These are phyloP conservation scores for Diarsia mendica DNA, from an alignment of 2,888 invertebrate genomes.

Conservation along the genomic window DNA sequence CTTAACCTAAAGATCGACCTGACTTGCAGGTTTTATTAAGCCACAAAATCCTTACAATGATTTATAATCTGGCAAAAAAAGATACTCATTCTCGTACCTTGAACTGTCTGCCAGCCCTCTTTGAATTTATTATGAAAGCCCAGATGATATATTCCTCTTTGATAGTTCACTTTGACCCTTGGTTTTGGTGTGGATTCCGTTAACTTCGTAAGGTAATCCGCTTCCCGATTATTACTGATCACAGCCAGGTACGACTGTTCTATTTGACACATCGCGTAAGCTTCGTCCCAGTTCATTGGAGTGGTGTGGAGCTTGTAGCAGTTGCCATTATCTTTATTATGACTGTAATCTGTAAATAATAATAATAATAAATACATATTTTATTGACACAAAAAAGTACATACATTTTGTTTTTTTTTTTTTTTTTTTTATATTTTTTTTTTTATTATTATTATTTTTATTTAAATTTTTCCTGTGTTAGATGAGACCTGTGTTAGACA, in stretches of 20 bases:
- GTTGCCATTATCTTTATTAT: slow-evolving; percentile 62
- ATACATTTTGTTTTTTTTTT: too few species aligned
- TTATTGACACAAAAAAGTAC: too few species aligned
- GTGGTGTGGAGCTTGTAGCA: slow-evolving; percentile 82
- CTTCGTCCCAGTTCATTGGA: slow-evolving; percentile 79
- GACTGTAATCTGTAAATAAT: too few species aligned
- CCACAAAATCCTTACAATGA: too few species aligned
- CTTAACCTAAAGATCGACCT: too few species aligned
- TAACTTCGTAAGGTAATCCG: slow-evolving; percentile 38
- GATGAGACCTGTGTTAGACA: not conserved
- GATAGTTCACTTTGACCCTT: slow-evolving; percentile 21
- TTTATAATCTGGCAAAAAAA: too few species aligned
- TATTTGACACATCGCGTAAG: slow-evolving; percentile 73
- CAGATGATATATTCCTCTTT: slow-evolving; percentile 61
- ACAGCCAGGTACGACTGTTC: slow-evolving; percentile 71
- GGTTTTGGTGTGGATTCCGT: slow-evolving; percentile 20
- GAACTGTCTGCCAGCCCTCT: slow-evolving; percentile 73
- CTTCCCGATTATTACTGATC: slow-evolving; percentile 68
- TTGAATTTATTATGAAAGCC: slow-evolving; percentile 69
- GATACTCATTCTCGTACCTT: slow-evolving; percentile 65
- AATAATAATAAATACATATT: too few species aligned
- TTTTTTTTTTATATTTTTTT: too few species aligned
- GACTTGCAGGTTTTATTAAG: too few species aligned
- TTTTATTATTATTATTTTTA: too few species aligned
- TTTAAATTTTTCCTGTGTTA: too few species aligned